These are phyloP conservation scores for Aplysina aerophoba DNA, from an alignment of 37 sponge, comb jelly and placozoan genomes.

Conservation along the genomic window DNA sequence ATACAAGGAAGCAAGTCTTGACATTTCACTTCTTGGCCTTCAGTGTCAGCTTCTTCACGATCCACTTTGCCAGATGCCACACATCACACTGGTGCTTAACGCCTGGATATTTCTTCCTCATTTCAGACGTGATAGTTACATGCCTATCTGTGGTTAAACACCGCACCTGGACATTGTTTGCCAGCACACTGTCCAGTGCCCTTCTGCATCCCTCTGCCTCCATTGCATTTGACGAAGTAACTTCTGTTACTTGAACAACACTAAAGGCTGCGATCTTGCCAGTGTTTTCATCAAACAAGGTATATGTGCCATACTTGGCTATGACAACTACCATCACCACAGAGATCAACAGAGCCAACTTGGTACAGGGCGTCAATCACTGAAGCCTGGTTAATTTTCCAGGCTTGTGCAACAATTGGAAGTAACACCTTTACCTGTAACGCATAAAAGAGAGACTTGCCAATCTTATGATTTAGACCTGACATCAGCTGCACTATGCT, in stretches of 20 bases:
- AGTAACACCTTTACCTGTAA: background rate
- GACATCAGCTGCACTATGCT: too few species aligned
- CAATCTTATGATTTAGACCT: too few species aligned
- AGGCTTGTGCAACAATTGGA: background rate
- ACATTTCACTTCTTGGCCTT: background rate
- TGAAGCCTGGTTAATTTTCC: background rate
- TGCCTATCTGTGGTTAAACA: background rate
- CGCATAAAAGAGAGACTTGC: background rate
- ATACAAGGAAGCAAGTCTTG: constrained; percentile 4
- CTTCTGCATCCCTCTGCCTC: background rate
- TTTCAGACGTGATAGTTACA: background rate
- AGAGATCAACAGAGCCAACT: background rate
- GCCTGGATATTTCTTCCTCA: constrained; percentile 3
- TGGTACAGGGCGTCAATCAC: background rate
- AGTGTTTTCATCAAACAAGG: background rate
- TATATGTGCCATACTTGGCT: too few species aligned
- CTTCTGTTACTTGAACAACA: background rate
- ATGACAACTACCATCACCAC: too few species aligned
- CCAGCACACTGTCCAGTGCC: background rate
- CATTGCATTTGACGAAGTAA: background rate
- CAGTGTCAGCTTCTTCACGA: background rate
- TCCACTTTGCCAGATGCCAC: constrained; percentile 2
- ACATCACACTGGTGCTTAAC: constrained; percentile 24
- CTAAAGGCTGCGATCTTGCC: background rate
- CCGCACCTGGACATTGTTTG: background rate